These are phyloP conservation scores for Caenorhabditis plicata DNA, from an alignment of 2,888 invertebrate species.

Conservation along the genomic window DNA sequence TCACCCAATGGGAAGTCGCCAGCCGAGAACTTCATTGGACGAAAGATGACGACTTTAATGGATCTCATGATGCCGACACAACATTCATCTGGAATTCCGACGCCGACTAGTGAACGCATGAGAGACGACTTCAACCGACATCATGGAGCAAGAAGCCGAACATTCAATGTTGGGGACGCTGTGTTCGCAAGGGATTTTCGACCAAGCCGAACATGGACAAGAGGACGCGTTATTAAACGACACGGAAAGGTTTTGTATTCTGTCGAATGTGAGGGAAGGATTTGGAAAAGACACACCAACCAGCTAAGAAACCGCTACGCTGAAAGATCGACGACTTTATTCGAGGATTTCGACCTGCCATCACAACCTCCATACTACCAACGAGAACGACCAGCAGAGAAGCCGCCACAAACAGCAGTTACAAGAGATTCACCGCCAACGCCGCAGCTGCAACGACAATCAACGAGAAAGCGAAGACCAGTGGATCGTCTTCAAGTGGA, in stretches of 20 bases:
- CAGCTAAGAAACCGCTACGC: conserved; percentile 4
- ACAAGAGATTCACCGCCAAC: too few species aligned
- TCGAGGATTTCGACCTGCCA: too few species aligned
- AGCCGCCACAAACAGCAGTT: too few species aligned
- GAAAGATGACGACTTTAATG: conserved; percentile 9
- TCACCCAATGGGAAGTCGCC: conserved; percentile 9
- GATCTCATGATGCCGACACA: conserved; percentile 11
- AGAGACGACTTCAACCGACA: conserved; percentile 16
- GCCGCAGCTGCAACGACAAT: too few species aligned
- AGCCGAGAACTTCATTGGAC: conserved; percentile 29
- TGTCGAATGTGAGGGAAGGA: neutral
- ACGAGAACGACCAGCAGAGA: too few species aligned
- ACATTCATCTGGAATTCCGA: neutral
- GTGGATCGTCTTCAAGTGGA: too few species aligned
- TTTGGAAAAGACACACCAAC: conserved; percentile 6
- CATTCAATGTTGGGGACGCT: conserved; percentile 5
- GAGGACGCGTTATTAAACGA: conserved; percentile 1
- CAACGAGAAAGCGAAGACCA: too few species aligned
- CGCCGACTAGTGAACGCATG: neutral
- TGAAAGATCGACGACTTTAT: too few species aligned
- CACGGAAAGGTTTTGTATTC: neutral
- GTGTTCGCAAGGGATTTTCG: conserved; percentile 13
- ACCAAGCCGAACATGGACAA: conserved; percentile 3
- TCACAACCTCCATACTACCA: too few species aligned
- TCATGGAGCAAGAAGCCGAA: conserved; percentile 1